A percentile compares a stretch with the other conserved stretches of the same genome.
Conservation (phyloP, 2,113 vertebrate species). For the Irena cyanogastra region DNA sequence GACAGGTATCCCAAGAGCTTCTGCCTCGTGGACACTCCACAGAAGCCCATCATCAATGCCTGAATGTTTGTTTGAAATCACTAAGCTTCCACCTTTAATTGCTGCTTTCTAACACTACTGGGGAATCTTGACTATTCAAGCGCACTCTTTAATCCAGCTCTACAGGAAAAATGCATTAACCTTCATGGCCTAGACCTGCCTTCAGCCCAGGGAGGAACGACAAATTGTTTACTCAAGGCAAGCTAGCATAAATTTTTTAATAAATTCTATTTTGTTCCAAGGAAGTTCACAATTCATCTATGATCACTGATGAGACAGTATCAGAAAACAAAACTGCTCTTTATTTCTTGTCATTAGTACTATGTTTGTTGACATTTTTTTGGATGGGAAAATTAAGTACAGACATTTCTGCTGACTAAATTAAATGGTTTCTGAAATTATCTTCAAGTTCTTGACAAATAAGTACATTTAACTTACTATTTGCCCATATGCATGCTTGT, state of each 20-base stretch:
- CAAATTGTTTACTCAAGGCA: slow-evolving; percentile 79
- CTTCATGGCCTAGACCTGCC: slow-evolving; percentile 74
- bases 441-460: neutral
- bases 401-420: neutral
- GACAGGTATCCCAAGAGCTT: slow-evolving; percentile 36
- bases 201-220: slow-evolving; percentile 62
- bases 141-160: slow-evolving; percentile 69
- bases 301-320: slow-evolving; percentile 35
- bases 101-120: slow-evolving; percentile 66
- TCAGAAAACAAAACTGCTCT: slow-evolving; percentile 2
- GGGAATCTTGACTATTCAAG: slow-evolving; percentile 67
- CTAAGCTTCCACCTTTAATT: slow-evolving; percentile 68
- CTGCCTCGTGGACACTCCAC: slow-evolving; percentile 22
- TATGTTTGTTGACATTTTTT: neutral
- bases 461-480: neutral
- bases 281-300: slow-evolving; percentile 83
- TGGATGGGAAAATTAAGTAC: neutral
- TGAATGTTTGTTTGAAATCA: slow-evolving; percentile 69
- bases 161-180: slow-evolving; percentile 92
- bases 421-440: neutral
- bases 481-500: neutral
- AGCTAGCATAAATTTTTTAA: slow-evolving; percentile 87
- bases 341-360: neutral
- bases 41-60: slow-evolving; percentile 35
- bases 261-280: slow-evolving; percentile 84